Evolutionary conservation across 2,888 invertebrate species (phyloP).

Genomic region (Perithous albicinctus): DNA sequence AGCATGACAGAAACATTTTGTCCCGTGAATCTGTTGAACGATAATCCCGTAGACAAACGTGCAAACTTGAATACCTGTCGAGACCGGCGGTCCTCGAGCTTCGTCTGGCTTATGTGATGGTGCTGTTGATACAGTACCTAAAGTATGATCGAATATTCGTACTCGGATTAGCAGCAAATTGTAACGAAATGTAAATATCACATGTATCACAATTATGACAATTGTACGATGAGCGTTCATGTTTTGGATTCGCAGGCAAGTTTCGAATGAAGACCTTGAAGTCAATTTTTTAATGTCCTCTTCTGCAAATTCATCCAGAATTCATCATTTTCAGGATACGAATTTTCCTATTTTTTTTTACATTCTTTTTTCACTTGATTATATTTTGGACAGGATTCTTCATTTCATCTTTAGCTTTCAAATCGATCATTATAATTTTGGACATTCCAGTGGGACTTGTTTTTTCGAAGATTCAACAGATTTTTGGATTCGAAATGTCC

Average conservation of each 20-base stretch:
- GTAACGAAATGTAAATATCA: background rate
- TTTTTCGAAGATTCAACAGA: no score
- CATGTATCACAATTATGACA: background rate
- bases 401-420: no score
- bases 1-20: background rate
- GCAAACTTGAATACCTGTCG: background rate
- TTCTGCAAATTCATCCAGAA: no score
- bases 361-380: no score
- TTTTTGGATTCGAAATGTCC: no score
- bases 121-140: background rate
- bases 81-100: background rate
- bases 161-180: background rate
- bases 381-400: no score
- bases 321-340: no score
- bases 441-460: no score
- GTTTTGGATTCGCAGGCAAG: background rate
- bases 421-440: no score
- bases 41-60: constrained; percentile 6
- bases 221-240: background rate
- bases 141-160: background rate
- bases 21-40: background rate
- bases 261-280: no score
- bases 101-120: background rate
- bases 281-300: no score
- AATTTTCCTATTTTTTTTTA: no score